These are phyloP conservation scores for Umimayanthus kanabou DNA, from an alignment of 92 coral and sea anemone species.

Conservation along the genomic window DNA sequence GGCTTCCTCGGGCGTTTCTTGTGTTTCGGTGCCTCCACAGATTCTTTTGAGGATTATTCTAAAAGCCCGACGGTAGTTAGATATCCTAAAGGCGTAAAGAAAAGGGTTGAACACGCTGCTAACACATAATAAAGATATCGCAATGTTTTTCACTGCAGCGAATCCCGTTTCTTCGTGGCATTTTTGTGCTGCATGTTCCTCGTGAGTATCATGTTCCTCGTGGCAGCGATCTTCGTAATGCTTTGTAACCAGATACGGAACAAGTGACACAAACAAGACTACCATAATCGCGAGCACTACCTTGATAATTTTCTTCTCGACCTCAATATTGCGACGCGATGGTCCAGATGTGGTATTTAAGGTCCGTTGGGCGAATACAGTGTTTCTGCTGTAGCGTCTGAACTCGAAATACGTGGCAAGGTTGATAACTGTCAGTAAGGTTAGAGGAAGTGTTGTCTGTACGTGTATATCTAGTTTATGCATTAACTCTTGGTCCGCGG, in stretches of 20 bases:
- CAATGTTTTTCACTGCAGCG: conserved; percentile 32
- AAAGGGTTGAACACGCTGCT: conserved; percentile 68
- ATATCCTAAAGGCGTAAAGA: conserved; percentile 69
- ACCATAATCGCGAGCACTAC: conserved; percentile 52
- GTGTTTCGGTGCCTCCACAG: not conserved
- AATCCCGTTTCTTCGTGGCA: conserved; percentile 35
- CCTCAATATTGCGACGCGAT: conserved; percentile 40
- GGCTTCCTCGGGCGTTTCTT: not conserved
- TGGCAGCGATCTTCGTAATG: conserved; percentile 47
- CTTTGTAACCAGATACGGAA: conserved; percentile 58
- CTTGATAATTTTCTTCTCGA: conserved; percentile 61
- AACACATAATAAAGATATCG: conserved; percentile 56
- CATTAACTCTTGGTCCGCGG: conserved; percentile 30
- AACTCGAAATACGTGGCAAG: conserved; percentile 63
- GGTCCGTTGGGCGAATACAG: conserved; percentile 40
- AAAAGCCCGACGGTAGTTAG: conserved; percentile 59
- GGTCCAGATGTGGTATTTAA: conserved; percentile 17
- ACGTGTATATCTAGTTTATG: conserved; percentile 63
- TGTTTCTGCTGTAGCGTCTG: conserved; percentile 64
- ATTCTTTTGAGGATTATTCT: not conserved
- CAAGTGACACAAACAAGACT: conserved; percentile 57
- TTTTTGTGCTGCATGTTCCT: not conserved
- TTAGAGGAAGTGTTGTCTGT: conserved; percentile 68
- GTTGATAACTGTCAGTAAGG: conserved; percentile 34
- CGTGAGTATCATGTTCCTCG: not conserved